These are phyloP conservation scores for Caenorhabditis remanei DNA, from an alignment of 1,140 invertebrate species.

Conservation along the genomic window DNA sequence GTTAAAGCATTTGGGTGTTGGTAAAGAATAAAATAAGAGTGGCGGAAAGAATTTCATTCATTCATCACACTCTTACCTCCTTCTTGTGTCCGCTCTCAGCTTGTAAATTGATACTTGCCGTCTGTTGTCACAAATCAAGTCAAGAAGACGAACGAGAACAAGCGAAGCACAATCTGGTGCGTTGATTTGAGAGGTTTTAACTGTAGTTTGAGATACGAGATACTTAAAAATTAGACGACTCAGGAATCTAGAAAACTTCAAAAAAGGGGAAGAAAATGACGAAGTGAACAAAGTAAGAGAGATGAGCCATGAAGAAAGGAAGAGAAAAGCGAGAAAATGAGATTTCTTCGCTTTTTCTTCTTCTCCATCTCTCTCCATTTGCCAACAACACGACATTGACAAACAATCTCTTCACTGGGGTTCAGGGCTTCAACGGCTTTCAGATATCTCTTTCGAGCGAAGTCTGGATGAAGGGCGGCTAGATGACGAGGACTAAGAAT, in stretches of 20 bases:
- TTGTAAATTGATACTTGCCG: constrained; percentile 56
- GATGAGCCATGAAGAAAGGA: not conserved
- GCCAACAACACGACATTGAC: not conserved
- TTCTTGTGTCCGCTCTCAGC: not conserved
- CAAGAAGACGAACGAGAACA: constrained; percentile 8
- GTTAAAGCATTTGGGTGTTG: not conserved
- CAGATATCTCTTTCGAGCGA: not conserved
- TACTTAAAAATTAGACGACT: not conserved
- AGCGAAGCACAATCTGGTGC: constrained; percentile 17
- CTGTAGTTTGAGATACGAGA: not conserved
- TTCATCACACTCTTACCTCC: constrained; percentile 7
- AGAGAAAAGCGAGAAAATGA: constrained; percentile 29
- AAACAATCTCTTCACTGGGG: not conserved
- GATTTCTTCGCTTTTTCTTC: constrained; percentile 45
- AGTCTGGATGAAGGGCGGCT: constrained; percentile 3
- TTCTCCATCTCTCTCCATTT: not conserved
- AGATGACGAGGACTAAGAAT: constrained; percentile 5
- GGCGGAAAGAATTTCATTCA: constrained; percentile 42
- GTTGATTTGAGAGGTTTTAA: not conserved
- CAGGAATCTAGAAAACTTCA: not conserved
- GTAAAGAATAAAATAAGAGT: not conserved
- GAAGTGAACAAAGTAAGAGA: constrained; percentile 1
- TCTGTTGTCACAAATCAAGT: constrained; percentile 49
- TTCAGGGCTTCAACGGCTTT: not conserved
- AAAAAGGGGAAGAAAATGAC: not conserved